Evolutionary conservation across 2,113 vertebrate genomes (phyloP).

Genomic region (Sminthopsis crassicaudata): DNA sequence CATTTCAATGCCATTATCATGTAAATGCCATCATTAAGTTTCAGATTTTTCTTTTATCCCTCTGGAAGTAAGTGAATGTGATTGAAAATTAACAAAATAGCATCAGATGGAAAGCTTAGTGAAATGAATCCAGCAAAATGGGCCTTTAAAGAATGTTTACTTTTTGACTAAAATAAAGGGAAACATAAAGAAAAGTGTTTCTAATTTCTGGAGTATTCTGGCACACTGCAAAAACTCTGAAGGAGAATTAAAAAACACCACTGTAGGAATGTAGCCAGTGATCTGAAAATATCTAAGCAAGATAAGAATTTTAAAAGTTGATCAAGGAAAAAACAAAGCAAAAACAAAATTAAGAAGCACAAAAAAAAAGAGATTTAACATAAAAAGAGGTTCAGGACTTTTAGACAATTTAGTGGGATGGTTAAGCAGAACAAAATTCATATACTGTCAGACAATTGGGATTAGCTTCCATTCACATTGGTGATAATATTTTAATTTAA

Average conservation of each 20-base stretch:
- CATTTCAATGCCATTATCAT: neutral
- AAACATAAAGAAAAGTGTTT: slow-evolving; percentile 19
- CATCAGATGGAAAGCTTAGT: slow-evolving; percentile 29
- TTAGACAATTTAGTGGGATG: neutral
- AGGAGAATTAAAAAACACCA: slow-evolving; percentile 2
- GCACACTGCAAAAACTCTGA: neutral
- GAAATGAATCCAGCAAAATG: slow-evolving; percentile 42
- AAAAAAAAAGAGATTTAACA: neutral
- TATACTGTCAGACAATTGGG: neutral
- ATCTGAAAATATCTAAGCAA: slow-evolving; percentile 21
- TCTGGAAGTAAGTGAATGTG: slow-evolving; percentile 42
- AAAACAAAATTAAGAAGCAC: neutral
- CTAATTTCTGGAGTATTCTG: neutral
- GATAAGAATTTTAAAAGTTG: neutral
- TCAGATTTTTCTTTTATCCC: neutral
- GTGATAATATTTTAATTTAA: neutral
- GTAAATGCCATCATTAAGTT: neutral
- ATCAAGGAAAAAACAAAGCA: neutral
- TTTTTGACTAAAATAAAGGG: neutral
- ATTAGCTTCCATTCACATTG: neutral
- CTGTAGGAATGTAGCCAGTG: neutral
- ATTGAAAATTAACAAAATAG: slow-evolving; percentile 33
- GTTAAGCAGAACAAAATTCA: neutral
- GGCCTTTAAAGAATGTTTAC: slow-evolving; percentile 19
- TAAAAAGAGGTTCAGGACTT: fast-evolving